Conservation (phyloP, 2,113 vertebrate species). For the Hystrix cristata region DNA sequence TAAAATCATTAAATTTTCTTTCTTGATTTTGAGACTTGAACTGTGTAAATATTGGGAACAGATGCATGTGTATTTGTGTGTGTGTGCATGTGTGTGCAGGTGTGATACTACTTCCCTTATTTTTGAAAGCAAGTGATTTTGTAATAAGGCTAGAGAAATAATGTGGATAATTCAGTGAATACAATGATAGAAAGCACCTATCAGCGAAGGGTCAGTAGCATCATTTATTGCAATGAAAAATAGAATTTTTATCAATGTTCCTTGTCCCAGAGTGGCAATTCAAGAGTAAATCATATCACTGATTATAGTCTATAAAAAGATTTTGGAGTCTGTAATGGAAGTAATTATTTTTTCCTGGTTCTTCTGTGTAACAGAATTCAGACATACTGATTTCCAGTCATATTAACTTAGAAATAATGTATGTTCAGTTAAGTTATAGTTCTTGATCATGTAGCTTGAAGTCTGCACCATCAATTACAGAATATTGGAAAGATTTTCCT, state of each 20-base stretch:
- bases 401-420: conserved; percentile 86
- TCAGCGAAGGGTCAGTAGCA: background rate
- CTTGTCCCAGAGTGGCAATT: conserved; percentile 69
- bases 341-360: conserved; percentile 80
- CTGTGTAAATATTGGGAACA: background rate
- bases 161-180: background rate
- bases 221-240: conserved; percentile 65
- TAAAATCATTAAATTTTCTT: background rate
- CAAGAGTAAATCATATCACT: conserved; percentile 78
- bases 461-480: conserved; percentile 71
- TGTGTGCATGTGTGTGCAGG: fast-evolving
- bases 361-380: conserved; percentile 81
- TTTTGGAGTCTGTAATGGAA: conserved; percentile 78
- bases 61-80: fast-evolving
- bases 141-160: background rate
- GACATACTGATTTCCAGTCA: conserved; percentile 81
- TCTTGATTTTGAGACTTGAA: background rate
- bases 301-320: conserved; percentile 82
- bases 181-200: background rate
- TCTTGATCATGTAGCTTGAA: conserved; percentile 81
- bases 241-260: conserved; percentile 75
- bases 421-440: conserved; percentile 80
- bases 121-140: conserved; percentile 12
- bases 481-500: conserved; percentile 74
- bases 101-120: background rate